Percentiles rank a stretch among this genome's conserved stretches.
Conservation (phyloP, 1,140 invertebrate genomes). For the Cecropterus lyciades region DNA sequence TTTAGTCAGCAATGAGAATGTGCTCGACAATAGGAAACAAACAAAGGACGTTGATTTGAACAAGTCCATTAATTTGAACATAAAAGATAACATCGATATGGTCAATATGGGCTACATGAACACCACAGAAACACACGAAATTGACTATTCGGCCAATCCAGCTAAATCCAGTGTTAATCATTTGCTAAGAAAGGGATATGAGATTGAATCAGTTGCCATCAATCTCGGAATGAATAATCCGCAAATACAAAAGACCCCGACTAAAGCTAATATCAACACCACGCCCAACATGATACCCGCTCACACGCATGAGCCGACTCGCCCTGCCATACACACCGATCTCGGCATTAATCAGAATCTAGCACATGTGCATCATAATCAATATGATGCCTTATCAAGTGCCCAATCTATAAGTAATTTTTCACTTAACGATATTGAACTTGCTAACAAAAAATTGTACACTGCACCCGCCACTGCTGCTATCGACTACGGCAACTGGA, state of each 20-base stretch:
- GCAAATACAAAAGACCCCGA: constrained; percentile 54
- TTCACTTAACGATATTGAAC: constrained; percentile 71
- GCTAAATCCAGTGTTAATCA: constrained; percentile 49
- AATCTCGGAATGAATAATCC: constrained; percentile 71
- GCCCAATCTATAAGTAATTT: constrained; percentile 61
- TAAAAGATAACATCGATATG: constrained; percentile 77
- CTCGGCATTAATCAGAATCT: constrained; percentile 61
- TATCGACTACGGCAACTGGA: constrained; percentile 76
- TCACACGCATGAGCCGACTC: constrained; percentile 59
- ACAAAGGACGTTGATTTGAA: constrained; percentile 45
- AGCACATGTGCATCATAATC: constrained; percentile 65
- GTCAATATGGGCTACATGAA: constrained; percentile 80
- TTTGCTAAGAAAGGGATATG: constrained; percentile 60
- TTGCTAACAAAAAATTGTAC: constrained; percentile 75
- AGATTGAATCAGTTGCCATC: constrained; percentile 68
- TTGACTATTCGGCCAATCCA: constrained; percentile 50
- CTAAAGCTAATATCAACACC: constrained; percentile 48
- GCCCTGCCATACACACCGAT: constrained; percentile 47
- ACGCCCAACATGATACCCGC: constrained; percentile 64
- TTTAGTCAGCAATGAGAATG: constrained; percentile 36
- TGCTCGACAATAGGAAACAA: constrained; percentile 47
- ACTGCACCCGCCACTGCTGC: constrained; percentile 49
- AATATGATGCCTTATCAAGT: constrained; percentile 57
- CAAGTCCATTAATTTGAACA: constrained; percentile 53
- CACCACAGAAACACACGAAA: constrained; percentile 50